Evolutionary conservation across 2,888 invertebrate species (phyloP).

Genomic region (Drosophila barbarae): DNA sequence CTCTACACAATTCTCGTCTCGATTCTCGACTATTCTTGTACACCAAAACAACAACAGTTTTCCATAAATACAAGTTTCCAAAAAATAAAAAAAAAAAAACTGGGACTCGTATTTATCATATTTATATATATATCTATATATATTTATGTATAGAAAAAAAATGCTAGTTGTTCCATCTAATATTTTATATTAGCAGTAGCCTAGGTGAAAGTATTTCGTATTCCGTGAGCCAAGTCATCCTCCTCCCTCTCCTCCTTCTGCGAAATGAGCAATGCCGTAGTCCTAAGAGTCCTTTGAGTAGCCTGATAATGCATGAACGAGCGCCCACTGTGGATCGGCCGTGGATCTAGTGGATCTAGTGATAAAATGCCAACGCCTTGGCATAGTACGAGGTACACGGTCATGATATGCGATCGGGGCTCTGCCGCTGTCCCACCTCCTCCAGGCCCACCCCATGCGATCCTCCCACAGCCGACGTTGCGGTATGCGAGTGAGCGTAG

Average conservation of each 20-base stretch:
- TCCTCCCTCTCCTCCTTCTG: neutral
- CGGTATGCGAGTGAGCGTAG: conserved; percentile 29
- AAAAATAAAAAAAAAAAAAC: conserved; percentile 37
- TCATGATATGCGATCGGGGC: conserved; percentile 79
- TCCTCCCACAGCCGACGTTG: conserved; percentile 16
- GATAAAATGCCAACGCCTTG: conserved; percentile 75
- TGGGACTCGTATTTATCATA: conserved; percentile 20
- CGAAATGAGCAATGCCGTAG: conserved; percentile 60
- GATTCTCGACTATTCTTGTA: conserved; percentile 30
- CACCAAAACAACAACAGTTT: conserved; percentile 61
- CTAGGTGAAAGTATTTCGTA: conserved; percentile 55
- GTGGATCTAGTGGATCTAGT: conserved; percentile 62
- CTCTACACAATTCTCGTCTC: conserved; percentile 48
- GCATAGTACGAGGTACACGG: conserved; percentile 76
- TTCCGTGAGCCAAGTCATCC: conserved; percentile 13
- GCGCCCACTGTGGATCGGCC: neutral
- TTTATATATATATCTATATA: conserved; percentile 31
- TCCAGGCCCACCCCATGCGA: conserved; percentile 10
- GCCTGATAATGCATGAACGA: conserved; percentile 28
- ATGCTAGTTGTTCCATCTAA: conserved; percentile 71
- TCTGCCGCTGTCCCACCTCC: conserved; percentile 61
- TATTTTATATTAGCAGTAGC: conserved; percentile 69
- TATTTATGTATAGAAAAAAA: conserved; percentile 54
- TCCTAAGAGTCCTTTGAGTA: conserved; percentile 32
- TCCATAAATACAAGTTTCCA: conserved; percentile 64